These are phyloP conservation scores for Anser cygnoides DNA, from an alignment of 2,113 vertebrate genomes.

Conservation along the genomic window DNA sequence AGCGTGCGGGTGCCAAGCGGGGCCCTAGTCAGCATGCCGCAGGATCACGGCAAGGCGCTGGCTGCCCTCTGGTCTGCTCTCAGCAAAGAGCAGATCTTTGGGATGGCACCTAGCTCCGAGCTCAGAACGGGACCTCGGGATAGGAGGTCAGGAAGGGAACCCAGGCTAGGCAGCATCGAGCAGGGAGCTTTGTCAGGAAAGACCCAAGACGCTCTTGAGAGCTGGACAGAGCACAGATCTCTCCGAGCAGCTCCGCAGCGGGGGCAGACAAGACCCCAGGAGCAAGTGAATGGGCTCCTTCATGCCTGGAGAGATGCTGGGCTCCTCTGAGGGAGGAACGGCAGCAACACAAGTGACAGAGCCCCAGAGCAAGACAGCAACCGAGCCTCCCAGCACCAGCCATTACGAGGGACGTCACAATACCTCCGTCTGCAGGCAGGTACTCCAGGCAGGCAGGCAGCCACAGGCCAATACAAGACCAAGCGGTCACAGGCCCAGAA, in stretches of 20 bases:
- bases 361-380: background rate
- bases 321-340: background rate
- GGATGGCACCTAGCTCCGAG: fast-evolving
- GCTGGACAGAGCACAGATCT: fast-evolving
- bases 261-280: background rate
- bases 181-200: background rate
- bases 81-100: background rate
- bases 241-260: too few species aligned
- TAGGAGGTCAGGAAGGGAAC: too few species aligned
- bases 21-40: background rate
- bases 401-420: background rate
- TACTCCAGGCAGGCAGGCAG: background rate
- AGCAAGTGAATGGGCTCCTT: background rate
- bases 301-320: background rate
- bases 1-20: fast-evolving
- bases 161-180: fast-evolving
- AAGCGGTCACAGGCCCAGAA: background rate
- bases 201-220: fast-evolving
- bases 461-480: background rate
- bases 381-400: fast-evolving
- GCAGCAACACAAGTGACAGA: fast-evolving
- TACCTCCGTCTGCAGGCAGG: background rate
- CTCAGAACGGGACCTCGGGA: background rate
- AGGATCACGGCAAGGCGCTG: fast-evolving
- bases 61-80: background rate